phyloP scores from a whole-genome alignment of 2,797 vertebrate genomes.

The Emys orbicularis region DNA sequence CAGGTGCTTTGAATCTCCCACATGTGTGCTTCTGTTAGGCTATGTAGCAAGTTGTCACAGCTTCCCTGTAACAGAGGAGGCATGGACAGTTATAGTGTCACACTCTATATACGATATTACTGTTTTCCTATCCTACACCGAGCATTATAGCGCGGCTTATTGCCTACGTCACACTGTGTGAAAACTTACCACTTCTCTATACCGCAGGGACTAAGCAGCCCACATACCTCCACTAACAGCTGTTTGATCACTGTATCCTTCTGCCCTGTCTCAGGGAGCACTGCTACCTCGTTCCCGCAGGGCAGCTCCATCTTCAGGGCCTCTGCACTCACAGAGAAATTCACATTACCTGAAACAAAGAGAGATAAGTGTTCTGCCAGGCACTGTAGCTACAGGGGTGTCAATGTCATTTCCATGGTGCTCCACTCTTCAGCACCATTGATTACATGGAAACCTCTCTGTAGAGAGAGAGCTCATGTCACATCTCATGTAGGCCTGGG shows the following conservation, averaged over 20 bases:
- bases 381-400: not conserved
- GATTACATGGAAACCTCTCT: not conserved
- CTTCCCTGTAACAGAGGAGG: not conserved
- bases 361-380: not conserved
- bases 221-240: conserved; percentile 26
- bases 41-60: not conserved
- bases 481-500: not conserved
- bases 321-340: conserved; percentile 82
- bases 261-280: not conserved
- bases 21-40: not conserved
- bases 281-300: conserved; percentile 10
- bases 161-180: not conserved
- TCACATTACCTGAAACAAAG: conserved; percentile 79
- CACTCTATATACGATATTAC: not conserved
- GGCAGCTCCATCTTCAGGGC: not conserved
- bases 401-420: not conserved
- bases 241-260: conserved; percentile 35
- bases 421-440: not conserved
- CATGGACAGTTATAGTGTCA: not conserved
- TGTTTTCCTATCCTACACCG: not conserved
- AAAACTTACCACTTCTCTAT: not conserved
- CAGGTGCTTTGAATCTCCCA: not conserved
- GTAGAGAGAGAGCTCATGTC: not conserved
- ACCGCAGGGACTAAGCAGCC: not conserved
- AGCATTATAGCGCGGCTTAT: not conserved